phyloP scores from a whole-genome alignment of 2,888 invertebrate genomes.

The Ichneumoninae sp. region DNA sequence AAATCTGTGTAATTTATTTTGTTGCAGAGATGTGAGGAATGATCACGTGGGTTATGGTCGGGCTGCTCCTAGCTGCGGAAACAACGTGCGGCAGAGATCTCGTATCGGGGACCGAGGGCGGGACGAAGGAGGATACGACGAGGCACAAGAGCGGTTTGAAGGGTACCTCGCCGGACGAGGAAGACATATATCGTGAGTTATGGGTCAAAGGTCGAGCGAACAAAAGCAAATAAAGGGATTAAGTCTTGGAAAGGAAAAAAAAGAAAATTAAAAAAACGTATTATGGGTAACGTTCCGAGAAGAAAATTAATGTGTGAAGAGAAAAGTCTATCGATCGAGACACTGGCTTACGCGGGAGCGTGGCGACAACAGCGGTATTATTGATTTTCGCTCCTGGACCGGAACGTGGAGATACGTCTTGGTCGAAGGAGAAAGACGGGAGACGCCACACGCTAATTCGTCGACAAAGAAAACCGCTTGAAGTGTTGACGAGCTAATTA shows the following conservation, averaged over 20 bases:
- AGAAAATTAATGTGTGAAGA: background rate
- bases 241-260: background rate
- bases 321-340: background rate
- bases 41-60: conserved; percentile 84
- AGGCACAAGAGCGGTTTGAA: conserved; percentile 79
- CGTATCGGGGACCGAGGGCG: conserved; percentile 81
- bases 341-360: background rate
- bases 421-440: background rate
- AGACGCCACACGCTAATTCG: too few relatives aligned
- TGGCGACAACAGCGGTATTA: background rate
- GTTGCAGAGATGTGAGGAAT: conserved; percentile 84
- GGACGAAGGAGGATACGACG: conserved; percentile 77
- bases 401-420: background rate
- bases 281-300: conserved; percentile 11
- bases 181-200: conserved; percentile 82
- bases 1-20: conserved; percentile 62
- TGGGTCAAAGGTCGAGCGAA: conserved; percentile 7
- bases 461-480: background rate
- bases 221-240: conserved; percentile 23
- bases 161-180: conserved; percentile 79
- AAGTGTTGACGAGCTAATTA: background rate
- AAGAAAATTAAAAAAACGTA: background rate
- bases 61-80: conserved; percentile 84
- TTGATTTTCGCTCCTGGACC: background rate
- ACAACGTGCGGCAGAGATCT: conserved; percentile 83